Base-by-base conservation (phyloP, 2,888 invertebrate genomes). In the Aspidiotus rigidus region DNA sequence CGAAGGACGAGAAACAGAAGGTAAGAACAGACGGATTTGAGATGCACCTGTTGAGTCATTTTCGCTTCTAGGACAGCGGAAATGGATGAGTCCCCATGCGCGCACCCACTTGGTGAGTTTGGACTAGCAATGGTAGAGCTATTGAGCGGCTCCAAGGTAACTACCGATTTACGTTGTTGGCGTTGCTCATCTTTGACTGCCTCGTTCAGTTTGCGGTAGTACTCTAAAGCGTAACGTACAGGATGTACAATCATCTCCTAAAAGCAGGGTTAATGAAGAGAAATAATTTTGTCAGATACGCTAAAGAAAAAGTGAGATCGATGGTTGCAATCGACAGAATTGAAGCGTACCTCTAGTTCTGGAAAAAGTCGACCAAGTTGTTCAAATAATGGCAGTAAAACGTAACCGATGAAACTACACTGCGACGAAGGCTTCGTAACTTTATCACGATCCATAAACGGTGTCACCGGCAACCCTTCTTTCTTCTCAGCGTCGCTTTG, bases 371-470 rank as follows among this genome's bases (percentile, higher is more conserved):
- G 86, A 13, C 88, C 88, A 16, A 90, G 81, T 8, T 87, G 85
- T 78, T 90, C 89, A 77, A 90, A 90, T 56, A 90, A 81, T 15
- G 90, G 90, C 75, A 90, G 80, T 61, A 90, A 80, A 57, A 90
- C 89, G 75, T 88, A 83, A 60, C 89, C 89, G 77, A 90, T 90
- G 79, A 90, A 90, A 67, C 88, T 88, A 76, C 88, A 88, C 77
- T 90, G 90, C 1, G 90, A 89, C 16, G 89, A 88, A 6, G 89
- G 87, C 77, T 89, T 90, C 71, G 89, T 89, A 69, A 90, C 88
- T 79, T 89, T 90, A 73, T 90, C 89, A 44, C 89, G 83, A 78
- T 90, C 90, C 90, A 90, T 90, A 77, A 90, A 90, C 0, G 90
- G 89, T 40, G 90, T 89, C 41, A 90, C 89, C 7, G 90, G 90